Percentiles rank a stretch among this genome's conserved stretches.
These are phyloP conservation scores for Epirrita christyi DNA, from an alignment of 2,888 invertebrate species.

Conservation along the genomic window DNA sequence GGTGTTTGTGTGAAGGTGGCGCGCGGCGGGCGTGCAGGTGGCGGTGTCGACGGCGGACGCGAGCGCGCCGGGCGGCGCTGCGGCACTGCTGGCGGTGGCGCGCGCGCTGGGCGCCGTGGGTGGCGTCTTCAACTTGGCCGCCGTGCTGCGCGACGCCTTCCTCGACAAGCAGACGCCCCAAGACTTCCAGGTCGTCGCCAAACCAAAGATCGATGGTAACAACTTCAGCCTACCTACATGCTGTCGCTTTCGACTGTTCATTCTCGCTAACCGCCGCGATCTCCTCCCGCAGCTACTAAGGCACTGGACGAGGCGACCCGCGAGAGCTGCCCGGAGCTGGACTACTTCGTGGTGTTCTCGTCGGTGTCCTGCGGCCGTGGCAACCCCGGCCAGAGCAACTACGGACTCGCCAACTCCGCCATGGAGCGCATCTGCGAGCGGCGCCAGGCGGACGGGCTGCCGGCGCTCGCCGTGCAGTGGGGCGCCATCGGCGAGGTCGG, in stretches of 20 bases:
- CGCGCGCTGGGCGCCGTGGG: constrained; percentile 89
- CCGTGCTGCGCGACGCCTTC: constrained; percentile 94
- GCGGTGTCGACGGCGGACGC: constrained; percentile 86
- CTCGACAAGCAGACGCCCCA: constrained; percentile 93
- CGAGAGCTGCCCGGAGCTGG: constrained; percentile 90
- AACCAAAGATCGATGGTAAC: constrained; percentile 92
- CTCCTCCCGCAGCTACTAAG: constrained; percentile 5
- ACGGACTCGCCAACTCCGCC: constrained; percentile 97
- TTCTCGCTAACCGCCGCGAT: neutral
- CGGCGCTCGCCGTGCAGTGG: constrained; percentile 98
- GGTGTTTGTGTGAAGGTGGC: constrained; percentile 69
- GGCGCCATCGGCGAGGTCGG: constrained; percentile 99
- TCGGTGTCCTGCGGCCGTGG: constrained; percentile 98
- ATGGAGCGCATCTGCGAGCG: constrained; percentile 98
- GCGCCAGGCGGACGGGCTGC: constrained; percentile 92
- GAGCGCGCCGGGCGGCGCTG: constrained; percentile 85
- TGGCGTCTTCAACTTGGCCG: constrained; percentile 97
- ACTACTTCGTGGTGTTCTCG: constrained; percentile 98
- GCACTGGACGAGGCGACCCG: constrained; percentile 93
- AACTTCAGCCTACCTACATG: no score
- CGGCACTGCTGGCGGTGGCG: constrained; percentile 85
- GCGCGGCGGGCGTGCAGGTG: constrained; percentile 86
- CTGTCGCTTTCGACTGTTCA: neutral
- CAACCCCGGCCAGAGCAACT: constrained; percentile 98
- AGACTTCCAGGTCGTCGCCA: constrained; percentile 91